Evolutionary conservation across 2,797 vertebrate species (phyloP).

Genomic region (Valencia hispanica): DNA sequence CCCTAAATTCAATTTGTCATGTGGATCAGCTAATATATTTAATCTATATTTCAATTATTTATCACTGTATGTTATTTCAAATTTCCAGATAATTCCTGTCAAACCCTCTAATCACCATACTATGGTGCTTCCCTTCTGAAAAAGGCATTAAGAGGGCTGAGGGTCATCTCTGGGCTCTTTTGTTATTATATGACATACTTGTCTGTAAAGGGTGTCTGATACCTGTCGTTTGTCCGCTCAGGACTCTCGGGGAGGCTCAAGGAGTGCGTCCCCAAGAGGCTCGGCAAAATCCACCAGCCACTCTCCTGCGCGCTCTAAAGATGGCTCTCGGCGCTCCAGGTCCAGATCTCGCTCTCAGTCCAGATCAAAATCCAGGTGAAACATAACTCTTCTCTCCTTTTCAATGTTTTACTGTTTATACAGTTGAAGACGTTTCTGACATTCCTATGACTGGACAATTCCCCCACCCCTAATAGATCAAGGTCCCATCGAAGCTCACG

Average conservation of each 20-base stretch:
- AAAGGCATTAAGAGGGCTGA: conserved; percentile 42
- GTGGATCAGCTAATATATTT: conserved; percentile 52
- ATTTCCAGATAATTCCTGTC: conserved; percentile 30
- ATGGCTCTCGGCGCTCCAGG: conserved; percentile 88
- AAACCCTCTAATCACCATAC: conserved; percentile 44
- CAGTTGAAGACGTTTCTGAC: background rate
- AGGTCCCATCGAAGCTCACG: conserved; percentile 94
- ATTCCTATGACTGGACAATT: background rate
- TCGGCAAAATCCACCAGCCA: conserved; percentile 91
- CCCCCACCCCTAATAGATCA: conserved; percentile 78
- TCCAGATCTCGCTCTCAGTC: conserved; percentile 88
- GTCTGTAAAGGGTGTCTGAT: conserved; percentile 71
- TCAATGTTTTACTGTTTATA: background rate
- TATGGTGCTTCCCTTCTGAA: conserved; percentile 44
- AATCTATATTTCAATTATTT: conserved; percentile 3
- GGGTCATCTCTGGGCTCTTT: conserved; percentile 43
- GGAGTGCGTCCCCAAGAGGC: conserved; percentile 90
- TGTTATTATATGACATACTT: conserved; percentile 49
- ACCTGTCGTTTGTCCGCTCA: conserved; percentile 81
- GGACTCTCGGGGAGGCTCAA: conserved; percentile 92
- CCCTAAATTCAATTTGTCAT: conserved; percentile 39
- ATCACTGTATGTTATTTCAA: background rate
- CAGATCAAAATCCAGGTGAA: conserved; percentile 84
- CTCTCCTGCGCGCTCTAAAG: conserved; percentile 89
- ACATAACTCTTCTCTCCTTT: rapidly evolving